Base-by-base conservation (phyloP, 2,888 invertebrate species). In the Apocheima hispidaria region DNA sequence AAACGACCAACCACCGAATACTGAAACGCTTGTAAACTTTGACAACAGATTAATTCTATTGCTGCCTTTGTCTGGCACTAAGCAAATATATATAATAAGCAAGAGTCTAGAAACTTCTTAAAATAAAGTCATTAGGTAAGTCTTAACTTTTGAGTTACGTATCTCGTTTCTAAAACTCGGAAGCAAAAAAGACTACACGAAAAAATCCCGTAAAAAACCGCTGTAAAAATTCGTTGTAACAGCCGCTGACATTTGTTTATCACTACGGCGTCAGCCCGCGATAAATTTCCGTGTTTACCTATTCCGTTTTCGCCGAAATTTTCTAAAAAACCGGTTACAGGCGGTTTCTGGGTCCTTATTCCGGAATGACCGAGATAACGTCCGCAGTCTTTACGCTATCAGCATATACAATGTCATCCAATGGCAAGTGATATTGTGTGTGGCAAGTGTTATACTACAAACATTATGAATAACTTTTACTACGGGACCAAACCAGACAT, bases 281-380 rank as follows among this genome's bases (percentile, higher is more conserved):
- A 50, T 57, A 57, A 63, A 60, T 60, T 60, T 26, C 40, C 38
- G 33, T 56, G 53, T 53, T 64, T 60, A 61, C 44, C 51, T 57
- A 54, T 61, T 64, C 57, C 14, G 56, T 53, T 64, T 51, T 51
- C 28, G 18, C 61, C 58, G 54, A 58, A 65, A 54, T 65, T 61
- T 65, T 52, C 51, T 48, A 58, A 51, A 28, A 26, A 61, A 65
- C 59, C 52, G 62, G 57, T 61, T 53, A 58, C 57, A 53, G 50
- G 21, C 41, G 40, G 48, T 62, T 55, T 43, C 35, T 9, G 40
- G 20, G 48, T 3, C 44, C 20, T 4, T 30, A 46, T 46, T 46
- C 18, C 33, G 2, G 30, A 4, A 12, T 21, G 10, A 3, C 10
- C 18, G 38, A 38, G 21, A 21, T 41, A n/a, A n/a, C n/a, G n/a